Evolutionary conservation across 2,113 vertebrate species (phyloP).

Genomic region (Tupaia tana): DNA sequence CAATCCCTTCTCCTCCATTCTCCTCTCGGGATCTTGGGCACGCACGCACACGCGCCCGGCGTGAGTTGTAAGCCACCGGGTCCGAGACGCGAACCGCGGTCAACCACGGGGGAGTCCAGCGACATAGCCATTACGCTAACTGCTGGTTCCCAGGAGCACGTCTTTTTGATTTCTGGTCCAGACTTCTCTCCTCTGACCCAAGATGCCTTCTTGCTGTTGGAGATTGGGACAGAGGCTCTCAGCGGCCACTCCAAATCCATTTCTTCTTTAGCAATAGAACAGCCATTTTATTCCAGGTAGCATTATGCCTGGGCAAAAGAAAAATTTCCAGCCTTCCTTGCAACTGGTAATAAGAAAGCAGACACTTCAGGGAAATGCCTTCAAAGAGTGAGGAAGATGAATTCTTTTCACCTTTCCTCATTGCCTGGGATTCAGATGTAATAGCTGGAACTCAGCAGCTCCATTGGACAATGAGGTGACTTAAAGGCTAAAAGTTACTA

Average conservation of each 20-base stretch:
- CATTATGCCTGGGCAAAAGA: neutral
- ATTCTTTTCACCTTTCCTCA: neutral
- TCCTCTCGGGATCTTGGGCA: too few relatives aligned
- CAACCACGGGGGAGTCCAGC: too few relatives aligned
- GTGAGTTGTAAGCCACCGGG: too few relatives aligned
- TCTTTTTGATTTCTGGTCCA: constrained; percentile 19
- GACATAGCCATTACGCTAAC: too few relatives aligned
- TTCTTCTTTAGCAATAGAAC: constrained; percentile 10
- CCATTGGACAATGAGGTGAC: neutral
- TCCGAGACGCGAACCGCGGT: too few relatives aligned
- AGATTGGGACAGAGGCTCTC: neutral
- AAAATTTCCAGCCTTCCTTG: neutral
- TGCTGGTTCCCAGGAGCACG: too few relatives aligned
- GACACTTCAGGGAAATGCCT: constrained; percentile 28
- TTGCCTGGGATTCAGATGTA: neutral
- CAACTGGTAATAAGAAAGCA: neutral
- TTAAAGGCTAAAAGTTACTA: neutral
- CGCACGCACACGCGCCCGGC: too few relatives aligned
- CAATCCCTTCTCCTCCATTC: too few relatives aligned
- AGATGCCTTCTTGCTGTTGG: neutral
- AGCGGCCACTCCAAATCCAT: neutral
- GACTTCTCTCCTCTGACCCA: neutral
- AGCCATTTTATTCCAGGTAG: neutral
- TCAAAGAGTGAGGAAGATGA: neutral
- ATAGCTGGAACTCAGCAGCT: neutral